Base-by-base conservation (phyloP, 2,113 vertebrate species). In the Ondatra zibethicus region DNA sequence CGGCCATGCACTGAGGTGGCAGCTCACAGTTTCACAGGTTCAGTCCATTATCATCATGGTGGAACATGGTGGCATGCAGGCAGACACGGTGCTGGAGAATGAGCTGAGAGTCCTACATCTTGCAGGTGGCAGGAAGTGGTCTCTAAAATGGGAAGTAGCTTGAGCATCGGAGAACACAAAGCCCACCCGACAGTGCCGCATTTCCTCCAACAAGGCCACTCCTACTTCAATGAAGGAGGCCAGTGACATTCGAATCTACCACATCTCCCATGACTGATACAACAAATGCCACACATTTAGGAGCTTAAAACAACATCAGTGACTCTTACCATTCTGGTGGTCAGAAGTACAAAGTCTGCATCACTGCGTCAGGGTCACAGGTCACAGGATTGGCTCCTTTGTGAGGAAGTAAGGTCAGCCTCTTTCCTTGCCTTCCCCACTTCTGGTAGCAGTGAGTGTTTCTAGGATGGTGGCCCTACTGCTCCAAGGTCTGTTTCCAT, bases 351-450 rank as follows among this genome's bases (percentile, higher is more conserved):
- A 11, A 25, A 25, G 13, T 31, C 42, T 8, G 82, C 1, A 0
- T 65, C 31, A 3, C 50, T 0, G 3, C 50, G 14, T 45, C 10
- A 12, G 16, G 16, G 42, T 58, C 33, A 23, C 1, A 4, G 36
- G 14, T n/a, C 17, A 33, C 5, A 16, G 52, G 27, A 0, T 63
- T 3, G 45, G n/a, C 25, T 82, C 25, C 25, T 65, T 39, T 73
- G 1, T 47, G 23, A 39, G 16, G 36, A 3, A 10, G 3, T 47
- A 2, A 0, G 65, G 39, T 36, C 7, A 9, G 13, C 11, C 55
- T 52, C 61, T 47, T 19, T 7, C 52, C 52, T n/a, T 13, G 0
- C 7, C n/a, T 61, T 29, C 52, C 55, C n/a, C 19, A 47, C 13
- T 45, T 61, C 61, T 16, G 7, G 84, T 5, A 63, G 36, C 58